Base-by-base conservation (phyloP, 1,140 invertebrate species). In the Bombus sibiricus region DNA sequence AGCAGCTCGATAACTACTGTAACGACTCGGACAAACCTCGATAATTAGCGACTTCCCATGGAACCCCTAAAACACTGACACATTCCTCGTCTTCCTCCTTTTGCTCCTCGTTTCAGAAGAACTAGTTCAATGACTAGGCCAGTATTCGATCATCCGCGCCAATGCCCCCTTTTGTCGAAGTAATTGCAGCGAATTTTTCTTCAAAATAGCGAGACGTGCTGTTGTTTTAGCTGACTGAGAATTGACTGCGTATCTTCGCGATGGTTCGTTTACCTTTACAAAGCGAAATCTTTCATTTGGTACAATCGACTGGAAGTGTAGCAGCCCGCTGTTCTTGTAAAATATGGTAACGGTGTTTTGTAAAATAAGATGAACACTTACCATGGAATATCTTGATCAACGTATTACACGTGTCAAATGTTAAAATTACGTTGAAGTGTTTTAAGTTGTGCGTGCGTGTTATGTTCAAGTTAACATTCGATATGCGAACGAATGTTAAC, bases 1-100 rank as follows among this genome's bases (percentile, higher is more conserved):
- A 69, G 57, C 69, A 62, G 79, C 47, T 47, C 81, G 79, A 91
- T 92, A 86, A 84, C 82, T 66, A 64, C 76, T 39, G 81, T 85
- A 89, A 88, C 72, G 86, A 82, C 88, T 91, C 86, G 84, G 86
- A 89, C 89, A 90, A 90, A 81, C 86, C 90, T 87, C 79, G 89
- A 79, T 92, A 92, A 92, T 92, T 92, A 91, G 87, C 85, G 81
- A 85, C 76, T 83, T 86, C 76, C 81, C 59, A 32, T 53, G 72
- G 77, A 88, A 83, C 69, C 87, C 53, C 57, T 43, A 47, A 68
- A 74, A 83, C 62, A 37, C 22, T 28, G 59, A 39, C 18, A 41
- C 39, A 39, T 53, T 13, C 64, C 39, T 53, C 28, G 64, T 34
- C 59, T 28, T 59, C 4, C 34, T 39, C 37, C 72, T 57, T 85